Conservation (phyloP, 1,140 invertebrate genomes). For the Philopotamus ludificatus region DNA sequence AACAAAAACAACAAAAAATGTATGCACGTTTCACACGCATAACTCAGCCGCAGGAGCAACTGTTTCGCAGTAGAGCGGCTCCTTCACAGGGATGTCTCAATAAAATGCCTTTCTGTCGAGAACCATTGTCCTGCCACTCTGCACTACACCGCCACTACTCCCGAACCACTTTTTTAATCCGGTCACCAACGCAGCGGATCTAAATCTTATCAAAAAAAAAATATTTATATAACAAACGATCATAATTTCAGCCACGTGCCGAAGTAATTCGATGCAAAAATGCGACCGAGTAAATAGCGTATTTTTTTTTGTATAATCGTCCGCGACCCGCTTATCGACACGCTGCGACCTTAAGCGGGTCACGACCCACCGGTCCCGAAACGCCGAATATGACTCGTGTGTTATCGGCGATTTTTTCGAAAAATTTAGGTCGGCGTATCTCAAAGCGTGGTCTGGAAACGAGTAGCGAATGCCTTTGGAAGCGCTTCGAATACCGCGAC, state of each 20-base stretch:
- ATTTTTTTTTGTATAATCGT: neutral
- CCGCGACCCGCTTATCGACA: neutral
- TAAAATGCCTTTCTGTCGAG: slow-evolving; percentile 30
- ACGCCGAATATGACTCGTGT: neutral
- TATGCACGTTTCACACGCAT: slow-evolving; percentile 24
- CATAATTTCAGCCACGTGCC: neutral
- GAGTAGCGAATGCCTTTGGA: slow-evolving; percentile 1
- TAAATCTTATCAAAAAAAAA: neutral
- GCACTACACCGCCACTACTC: neutral
- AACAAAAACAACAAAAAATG: neutral
- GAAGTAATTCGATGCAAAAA: neutral
- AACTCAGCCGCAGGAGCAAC: slow-evolving; percentile 24
- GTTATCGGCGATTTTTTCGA: neutral
- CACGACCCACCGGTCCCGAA: slow-evolving; percentile 1
- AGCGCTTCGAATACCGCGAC: slow-evolving; percentile 9
- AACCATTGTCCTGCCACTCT: slow-evolving; percentile 30
- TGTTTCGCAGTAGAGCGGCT: slow-evolving; percentile 23
- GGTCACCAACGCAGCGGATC: neutral
- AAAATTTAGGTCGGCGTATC: neutral
- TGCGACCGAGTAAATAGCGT: too few species aligned
- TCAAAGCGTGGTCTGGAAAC: slow-evolving; percentile 4
- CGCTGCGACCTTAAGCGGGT: neutral
- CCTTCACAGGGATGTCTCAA: slow-evolving; percentile 30
- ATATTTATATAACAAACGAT: neutral
- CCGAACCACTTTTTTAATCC: slow-evolving; percentile 6